Conservation (phyloP, 2,797 vertebrate species). For the Margarornis squamiger region DNA sequence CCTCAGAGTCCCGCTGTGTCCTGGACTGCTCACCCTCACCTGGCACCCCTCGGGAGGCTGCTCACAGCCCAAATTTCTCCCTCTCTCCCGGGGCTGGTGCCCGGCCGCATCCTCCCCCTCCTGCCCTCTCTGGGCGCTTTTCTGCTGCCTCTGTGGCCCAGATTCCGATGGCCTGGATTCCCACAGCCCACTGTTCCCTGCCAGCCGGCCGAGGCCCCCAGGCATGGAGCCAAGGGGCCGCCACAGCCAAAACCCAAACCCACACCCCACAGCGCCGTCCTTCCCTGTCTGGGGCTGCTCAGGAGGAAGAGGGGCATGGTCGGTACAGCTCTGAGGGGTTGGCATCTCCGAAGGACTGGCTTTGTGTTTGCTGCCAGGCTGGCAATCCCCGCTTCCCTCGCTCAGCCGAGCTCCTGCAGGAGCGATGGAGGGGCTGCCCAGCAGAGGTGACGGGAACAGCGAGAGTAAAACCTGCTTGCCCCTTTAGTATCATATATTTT, state of each 20-base stretch:
- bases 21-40: not conserved
- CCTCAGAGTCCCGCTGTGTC: not conserved
- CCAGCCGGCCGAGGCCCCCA: rapidly evolving
- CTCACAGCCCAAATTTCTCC: rapidly evolving
- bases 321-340: rapidly evolving
- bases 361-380: not conserved
- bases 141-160: not conserved
- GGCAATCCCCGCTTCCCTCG: rapidly evolving
- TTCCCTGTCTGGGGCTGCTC: not conserved
- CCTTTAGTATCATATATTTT: not conserved
- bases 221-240: not conserved
- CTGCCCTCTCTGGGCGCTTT: not conserved
- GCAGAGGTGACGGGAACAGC: not conserved
- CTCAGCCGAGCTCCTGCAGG: rapidly evolving
- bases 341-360: rapidly evolving
- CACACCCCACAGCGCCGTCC: not conserved
- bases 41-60: rapidly evolving
- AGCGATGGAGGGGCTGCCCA: rapidly evolving
- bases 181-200: too few relatives aligned
- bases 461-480: not conserved
- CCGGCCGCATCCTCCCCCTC: rapidly evolving
- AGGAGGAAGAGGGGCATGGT: not conserved
- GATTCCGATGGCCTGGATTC: not conserved
- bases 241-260: not conserved
- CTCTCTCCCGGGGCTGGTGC: not conserved